These are phyloP conservation scores for Oxyura jamaicensis DNA, from an alignment of 2,113 vertebrate species.

Conservation along the genomic window DNA sequence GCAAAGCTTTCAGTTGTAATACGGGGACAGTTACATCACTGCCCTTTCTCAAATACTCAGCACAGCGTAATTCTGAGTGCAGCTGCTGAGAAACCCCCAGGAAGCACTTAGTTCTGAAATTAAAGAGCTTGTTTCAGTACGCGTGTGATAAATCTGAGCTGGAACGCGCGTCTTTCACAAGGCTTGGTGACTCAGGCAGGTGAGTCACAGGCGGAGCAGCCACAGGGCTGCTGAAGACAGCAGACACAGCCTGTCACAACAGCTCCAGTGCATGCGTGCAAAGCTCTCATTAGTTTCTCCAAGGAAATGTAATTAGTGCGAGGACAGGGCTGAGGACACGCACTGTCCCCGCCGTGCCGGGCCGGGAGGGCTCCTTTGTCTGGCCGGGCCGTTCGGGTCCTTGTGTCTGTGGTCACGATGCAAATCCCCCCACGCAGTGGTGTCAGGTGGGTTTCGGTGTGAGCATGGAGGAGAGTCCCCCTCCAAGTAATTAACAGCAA, in stretches of 20 bases:
- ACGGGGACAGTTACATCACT: not conserved
- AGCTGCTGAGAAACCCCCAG: slow-evolving; percentile 27
- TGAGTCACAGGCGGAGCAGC: not conserved
- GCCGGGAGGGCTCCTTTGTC: accelerated
- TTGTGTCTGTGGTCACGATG: accelerated
- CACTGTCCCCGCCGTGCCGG: not conserved
- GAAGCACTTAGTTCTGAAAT: not conserved
- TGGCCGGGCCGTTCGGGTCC: not conserved
- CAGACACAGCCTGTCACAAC: not conserved
- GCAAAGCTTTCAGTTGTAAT: not conserved
- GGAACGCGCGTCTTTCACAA: not conserved
- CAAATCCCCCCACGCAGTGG: accelerated
- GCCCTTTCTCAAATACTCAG: not conserved
- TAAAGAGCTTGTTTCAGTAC: not conserved
- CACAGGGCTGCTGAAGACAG: not conserved
- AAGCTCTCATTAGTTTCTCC: not conserved
- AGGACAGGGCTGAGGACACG: accelerated
- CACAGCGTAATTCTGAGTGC: not conserved
- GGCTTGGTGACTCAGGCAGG: slow-evolving; percentile 14
- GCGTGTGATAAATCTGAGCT: not conserved
- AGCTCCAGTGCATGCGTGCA: not conserved
- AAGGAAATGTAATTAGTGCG: accelerated
- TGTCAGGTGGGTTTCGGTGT: not conserved
- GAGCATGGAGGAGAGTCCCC: not conserved
- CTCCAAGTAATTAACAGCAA: slow-evolving; percentile 13